These are phyloP conservation scores for Myotis lucifugus DNA, from an alignment of 2,113 vertebrate genomes.

Conservation along the genomic window DNA sequence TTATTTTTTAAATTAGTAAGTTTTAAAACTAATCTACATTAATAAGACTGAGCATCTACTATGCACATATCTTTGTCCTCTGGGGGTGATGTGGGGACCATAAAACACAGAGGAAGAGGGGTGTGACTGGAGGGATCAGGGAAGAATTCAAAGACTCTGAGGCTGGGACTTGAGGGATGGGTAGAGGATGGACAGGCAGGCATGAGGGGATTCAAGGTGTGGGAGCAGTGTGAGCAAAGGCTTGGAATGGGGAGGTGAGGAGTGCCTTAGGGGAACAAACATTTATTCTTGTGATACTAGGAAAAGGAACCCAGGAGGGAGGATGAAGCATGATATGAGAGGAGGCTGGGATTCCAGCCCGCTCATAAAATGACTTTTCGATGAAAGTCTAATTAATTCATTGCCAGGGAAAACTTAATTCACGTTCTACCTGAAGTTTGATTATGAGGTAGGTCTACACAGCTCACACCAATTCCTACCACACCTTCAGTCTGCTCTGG, in stretches of 20 bases:
- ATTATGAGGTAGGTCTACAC: background rate
- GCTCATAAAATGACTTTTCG: background rate
- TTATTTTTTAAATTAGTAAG: background rate
- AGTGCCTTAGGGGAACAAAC: background rate
- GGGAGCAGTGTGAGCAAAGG: background rate
- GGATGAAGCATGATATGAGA: background rate
- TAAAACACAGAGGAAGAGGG: background rate
- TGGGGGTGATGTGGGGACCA: background rate
- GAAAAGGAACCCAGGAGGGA: background rate
- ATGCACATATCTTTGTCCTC: background rate
- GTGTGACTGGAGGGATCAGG: background rate
- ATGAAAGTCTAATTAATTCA: background rate
- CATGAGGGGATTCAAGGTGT: background rate
- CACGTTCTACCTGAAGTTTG: background rate
- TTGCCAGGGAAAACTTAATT: background rate
- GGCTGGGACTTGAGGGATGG: background rate
- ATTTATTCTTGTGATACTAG: background rate
- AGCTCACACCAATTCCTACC: background rate
- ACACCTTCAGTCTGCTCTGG: background rate
- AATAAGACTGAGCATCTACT: background rate
- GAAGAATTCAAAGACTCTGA: background rate
- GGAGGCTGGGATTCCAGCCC: background rate
- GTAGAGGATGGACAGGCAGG: background rate
- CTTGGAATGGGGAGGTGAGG: background rate
- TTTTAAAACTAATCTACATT: background rate